A percentile compares a stretch with the other conserved stretches of the same genome.
phyloP scores from a whole-genome alignment of 2,113 vertebrate species.

The Progne subis region DNA sequence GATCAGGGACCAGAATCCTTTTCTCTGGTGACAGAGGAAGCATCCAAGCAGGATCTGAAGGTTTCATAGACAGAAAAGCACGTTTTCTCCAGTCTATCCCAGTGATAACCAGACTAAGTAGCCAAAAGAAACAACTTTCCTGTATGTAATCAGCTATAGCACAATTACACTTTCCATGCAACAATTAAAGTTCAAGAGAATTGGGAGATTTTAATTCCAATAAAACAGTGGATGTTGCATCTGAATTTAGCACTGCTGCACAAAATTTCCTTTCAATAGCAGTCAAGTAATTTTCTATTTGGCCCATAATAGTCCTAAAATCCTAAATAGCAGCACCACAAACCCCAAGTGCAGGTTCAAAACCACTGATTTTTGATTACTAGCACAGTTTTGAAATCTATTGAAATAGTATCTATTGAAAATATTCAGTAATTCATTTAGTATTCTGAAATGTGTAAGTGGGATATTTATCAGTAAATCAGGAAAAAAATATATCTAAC shows the following conservation, averaged over 20 bases:
- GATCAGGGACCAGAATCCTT: neutral
- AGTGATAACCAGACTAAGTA: neutral
- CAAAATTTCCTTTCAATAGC: neutral
- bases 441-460: neutral
- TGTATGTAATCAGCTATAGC: neutral
- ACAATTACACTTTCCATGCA: neutral
- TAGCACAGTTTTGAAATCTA: neutral
- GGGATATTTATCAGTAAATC: neutral
- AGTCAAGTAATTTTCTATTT: neutral
- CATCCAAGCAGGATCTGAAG: neutral
- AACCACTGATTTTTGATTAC: neutral
- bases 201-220: neutral
- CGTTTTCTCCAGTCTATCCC: neutral
- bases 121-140: neutral
- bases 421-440: neutral
- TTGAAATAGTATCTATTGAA: neutral
- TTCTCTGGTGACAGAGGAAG: neutral
- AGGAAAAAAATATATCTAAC: neutral
- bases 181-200: neutral
- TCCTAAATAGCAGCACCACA: neutral
- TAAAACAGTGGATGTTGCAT: neutral
- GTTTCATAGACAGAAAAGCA: neutral
- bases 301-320: neutral
- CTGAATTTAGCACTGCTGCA: neutral
- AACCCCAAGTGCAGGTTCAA: neutral